phyloP scores from a whole-genome alignment of 2,113 vertebrate species.

The Carassius gibelio region DNA sequence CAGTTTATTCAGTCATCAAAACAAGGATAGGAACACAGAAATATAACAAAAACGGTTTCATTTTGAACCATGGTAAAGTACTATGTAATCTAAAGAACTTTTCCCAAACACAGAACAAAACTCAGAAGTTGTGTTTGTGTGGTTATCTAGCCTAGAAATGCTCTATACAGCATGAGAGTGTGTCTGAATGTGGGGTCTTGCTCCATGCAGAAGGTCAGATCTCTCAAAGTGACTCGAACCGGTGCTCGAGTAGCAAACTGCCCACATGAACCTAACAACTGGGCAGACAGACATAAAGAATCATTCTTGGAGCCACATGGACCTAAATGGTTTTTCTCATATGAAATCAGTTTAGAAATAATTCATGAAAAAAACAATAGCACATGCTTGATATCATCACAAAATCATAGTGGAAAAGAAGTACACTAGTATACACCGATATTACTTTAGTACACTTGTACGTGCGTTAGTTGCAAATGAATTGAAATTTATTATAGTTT shows the following conservation, averaged over 20 bases:
- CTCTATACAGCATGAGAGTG: slow-evolving; percentile 87
- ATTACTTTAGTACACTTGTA: neutral
- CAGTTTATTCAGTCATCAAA: neutral
- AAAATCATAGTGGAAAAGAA: neutral
- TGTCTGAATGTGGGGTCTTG: slow-evolving; percentile 83
- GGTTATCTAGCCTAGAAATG: slow-evolving; percentile 78
- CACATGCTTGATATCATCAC: neutral
- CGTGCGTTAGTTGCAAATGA: neutral
- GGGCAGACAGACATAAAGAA: neutral
- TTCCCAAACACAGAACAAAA: neutral
- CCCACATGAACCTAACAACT: slow-evolving; percentile 30
- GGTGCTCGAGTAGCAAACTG: slow-evolving; percentile 69
- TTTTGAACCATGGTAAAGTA: neutral
- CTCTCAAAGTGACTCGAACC: slow-evolving; percentile 86
- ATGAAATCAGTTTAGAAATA: neutral
- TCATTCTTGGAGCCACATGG: neutral
- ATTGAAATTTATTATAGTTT: neutral
- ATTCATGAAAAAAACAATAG: neutral
- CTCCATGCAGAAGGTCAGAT: slow-evolving; percentile 93
- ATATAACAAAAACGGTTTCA: neutral
- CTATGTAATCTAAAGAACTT: neutral
- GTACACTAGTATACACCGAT: neutral
- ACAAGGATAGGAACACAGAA: neutral
- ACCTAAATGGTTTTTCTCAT: neutral
- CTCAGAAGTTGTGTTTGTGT: neutral